phyloP scores from a whole-genome alignment of 2,888 invertebrate species.

The Branchinecta sandiegonensis region DNA sequence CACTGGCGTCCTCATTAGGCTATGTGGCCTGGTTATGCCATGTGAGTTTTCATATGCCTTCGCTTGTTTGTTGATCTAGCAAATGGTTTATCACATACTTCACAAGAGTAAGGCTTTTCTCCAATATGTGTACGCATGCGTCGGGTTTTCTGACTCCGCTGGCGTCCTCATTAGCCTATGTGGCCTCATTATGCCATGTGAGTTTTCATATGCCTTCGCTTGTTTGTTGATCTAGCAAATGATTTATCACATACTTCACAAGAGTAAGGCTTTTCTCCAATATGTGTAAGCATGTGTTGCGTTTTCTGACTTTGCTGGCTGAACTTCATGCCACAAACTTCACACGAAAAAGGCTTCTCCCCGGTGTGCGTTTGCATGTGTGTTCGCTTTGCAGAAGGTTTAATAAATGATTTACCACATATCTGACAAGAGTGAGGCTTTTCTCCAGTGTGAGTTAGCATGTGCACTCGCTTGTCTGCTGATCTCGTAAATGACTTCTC shows the following conservation, averaged over 20 bases:
- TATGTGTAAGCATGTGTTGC: constrained; percentile 27
- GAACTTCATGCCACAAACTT: constrained; percentile 27
- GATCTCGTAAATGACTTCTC: constrained; percentile 28
- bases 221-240: neutral
- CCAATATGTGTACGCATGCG: too few species aligned
- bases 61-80: neutral
- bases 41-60: neutral
- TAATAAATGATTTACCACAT: constrained; percentile 28
- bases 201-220: neutral
- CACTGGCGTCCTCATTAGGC: too few species aligned
- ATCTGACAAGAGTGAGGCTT: constrained; percentile 28
- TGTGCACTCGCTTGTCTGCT: neutral
- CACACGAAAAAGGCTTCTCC: constrained; percentile 27
- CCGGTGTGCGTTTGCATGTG: constrained; percentile 27
- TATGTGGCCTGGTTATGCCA: neutral
- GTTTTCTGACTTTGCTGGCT: constrained; percentile 27
- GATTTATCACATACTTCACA: neutral
- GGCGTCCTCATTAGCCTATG: too few species aligned
- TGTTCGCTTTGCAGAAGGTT: constrained; percentile 27
- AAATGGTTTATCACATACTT: neutral
- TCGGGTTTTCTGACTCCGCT: too few species aligned
- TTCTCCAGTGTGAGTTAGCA: constrained; percentile 27
- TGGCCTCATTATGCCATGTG: neutral
- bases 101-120: too few species aligned
- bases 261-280: neutral